phyloP scores from a whole-genome alignment of 2,797 vertebrate genomes.

The Novumbra hubbsi region DNA sequence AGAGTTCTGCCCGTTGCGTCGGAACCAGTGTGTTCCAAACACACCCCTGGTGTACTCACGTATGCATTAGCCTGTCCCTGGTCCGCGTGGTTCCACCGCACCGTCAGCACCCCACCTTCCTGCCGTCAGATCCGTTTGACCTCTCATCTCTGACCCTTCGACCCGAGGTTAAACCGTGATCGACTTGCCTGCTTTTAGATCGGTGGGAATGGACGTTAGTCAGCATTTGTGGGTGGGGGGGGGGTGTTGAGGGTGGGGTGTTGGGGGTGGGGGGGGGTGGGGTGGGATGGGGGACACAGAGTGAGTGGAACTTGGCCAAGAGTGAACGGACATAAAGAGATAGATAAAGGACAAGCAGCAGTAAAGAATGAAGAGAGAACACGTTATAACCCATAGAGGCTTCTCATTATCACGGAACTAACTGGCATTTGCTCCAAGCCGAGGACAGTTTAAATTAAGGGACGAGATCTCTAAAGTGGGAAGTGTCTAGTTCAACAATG shows the following conservation, averaged over 20 bases:
- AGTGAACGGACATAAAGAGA: not conserved
- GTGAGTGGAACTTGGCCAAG: not conserved
- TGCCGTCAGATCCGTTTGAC: not conserved
- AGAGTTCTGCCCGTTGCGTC: not conserved
- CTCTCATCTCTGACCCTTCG: conserved; percentile 1
- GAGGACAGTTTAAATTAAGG: not conserved
- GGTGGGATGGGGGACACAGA: too few relatives aligned
- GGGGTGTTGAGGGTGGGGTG: not conserved
- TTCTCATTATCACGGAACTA: not conserved
- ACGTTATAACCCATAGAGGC: not conserved
- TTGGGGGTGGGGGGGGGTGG: not conserved
- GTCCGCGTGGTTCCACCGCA: not conserved
- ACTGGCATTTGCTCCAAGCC: not conserved
- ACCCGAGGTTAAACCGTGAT: not conserved
- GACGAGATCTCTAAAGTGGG: not conserved
- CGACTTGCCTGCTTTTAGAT: not conserved
- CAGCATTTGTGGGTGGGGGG: not conserved
- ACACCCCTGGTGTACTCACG: not conserved
- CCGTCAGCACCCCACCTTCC: not conserved
- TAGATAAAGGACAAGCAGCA: not conserved
- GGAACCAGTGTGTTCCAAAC: not conserved
- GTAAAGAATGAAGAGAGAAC: not conserved
- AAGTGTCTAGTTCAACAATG: not conserved
- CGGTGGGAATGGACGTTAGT: not conserved
- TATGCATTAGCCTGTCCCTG: not conserved